A percentile compares a stretch with the other conserved stretches of the same genome.
These are phyloP conservation scores for Cephus rjabovi DNA, from an alignment of 2,888 invertebrate genomes.

Conservation along the genomic window DNA sequence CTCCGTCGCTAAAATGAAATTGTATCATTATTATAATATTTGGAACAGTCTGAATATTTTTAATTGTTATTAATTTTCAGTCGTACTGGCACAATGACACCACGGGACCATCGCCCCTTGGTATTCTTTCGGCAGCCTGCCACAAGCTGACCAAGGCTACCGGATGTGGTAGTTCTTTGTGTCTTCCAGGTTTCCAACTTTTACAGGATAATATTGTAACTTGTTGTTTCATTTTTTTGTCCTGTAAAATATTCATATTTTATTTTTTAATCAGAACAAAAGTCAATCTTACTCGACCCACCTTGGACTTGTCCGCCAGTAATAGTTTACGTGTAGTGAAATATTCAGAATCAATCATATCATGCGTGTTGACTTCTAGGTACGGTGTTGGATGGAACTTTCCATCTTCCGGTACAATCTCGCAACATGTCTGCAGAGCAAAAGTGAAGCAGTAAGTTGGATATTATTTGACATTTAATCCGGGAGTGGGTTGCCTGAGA, in stretches of 20 bases:
- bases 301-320: slow-evolving; percentile 42
- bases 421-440: slow-evolving; percentile 47
- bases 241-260: slow-evolving; percentile 19
- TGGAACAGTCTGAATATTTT: no score
- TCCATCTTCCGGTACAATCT: slow-evolving; percentile 41
- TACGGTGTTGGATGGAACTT: slow-evolving; percentile 46
- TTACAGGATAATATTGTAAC: slow-evolving; percentile 42
- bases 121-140: slow-evolving; percentile 56
- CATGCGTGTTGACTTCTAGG: slow-evolving; percentile 39
- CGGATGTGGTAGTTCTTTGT: slow-evolving; percentile 44
- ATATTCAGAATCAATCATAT: slow-evolving; percentile 27
- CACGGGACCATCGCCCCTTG: slow-evolving; percentile 53
- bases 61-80: background rate
- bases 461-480: background rate
- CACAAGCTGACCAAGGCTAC: slow-evolving; percentile 58
- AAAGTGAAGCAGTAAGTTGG: background rate
- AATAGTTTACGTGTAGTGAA: slow-evolving; percentile 35
- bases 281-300: slow-evolving; percentile 15
- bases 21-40: no score
- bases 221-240: slow-evolving; percentile 24
- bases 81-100: slow-evolving; percentile 66
- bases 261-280: no score
- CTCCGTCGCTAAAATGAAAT: slow-evolving; percentile 65
- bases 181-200: slow-evolving; percentile 48
- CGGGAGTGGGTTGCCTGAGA: no score